phyloP scores from a whole-genome alignment of 1,140 invertebrate species.

The Sinella curviseta region DNA sequence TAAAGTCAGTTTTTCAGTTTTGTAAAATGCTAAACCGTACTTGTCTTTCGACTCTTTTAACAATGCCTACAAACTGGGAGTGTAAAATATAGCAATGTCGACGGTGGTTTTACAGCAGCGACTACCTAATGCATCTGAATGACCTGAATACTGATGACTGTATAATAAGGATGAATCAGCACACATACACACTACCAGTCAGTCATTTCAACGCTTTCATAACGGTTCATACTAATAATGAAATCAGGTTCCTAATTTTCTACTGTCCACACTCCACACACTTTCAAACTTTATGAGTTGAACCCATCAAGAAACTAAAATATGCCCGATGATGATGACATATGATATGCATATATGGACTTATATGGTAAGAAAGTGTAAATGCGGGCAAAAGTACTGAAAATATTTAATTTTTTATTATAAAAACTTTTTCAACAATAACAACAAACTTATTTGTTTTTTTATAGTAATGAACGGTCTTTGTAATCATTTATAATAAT shows the following conservation, averaged over 20 bases:
- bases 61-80: not conserved
- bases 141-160: conserved; percentile 6
- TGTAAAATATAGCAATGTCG: not conserved
- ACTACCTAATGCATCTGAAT: not conserved
- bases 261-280: not conserved
- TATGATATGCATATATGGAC: too few species aligned
- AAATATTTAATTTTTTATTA: not conserved
- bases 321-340: too few species aligned
- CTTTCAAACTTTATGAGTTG: too few species aligned
- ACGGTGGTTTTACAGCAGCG: not conserved
- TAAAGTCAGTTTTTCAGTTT: too few species aligned
- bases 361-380: not conserved
- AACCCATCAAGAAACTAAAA: too few species aligned
- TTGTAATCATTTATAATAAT: not conserved
- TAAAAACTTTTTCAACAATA: conserved; percentile 8
- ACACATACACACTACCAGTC: not conserved
- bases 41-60: too few species aligned
- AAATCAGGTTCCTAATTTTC: not conserved
- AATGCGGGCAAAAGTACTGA: not conserved
- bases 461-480: not conserved
- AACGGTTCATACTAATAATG: not conserved
- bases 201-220: not conserved
- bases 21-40: too few species aligned
- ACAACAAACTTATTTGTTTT: not conserved
- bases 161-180: not conserved